These are phyloP conservation scores for Galagoides demidoff DNA, from an alignment of 2,797 vertebrate species.

Conservation along the genomic window DNA sequence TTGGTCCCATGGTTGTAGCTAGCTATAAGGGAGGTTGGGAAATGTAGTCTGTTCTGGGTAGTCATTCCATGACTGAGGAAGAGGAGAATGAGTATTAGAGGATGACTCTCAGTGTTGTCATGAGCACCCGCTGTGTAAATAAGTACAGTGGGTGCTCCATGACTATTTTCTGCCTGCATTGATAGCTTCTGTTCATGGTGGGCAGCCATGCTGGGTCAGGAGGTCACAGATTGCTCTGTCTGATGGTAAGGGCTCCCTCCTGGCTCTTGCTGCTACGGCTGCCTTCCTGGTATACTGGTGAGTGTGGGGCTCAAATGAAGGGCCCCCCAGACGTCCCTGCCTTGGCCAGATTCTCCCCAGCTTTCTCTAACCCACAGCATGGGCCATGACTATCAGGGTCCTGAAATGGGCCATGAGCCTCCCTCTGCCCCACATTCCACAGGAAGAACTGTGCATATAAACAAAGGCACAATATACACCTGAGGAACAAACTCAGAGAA, in stretches of 20 bases:
- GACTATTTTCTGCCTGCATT: not conserved
- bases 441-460: not conserved
- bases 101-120: not conserved
- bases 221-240: not conserved
- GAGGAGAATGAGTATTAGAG: not conserved
- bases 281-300: not conserved
- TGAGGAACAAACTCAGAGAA: not conserved
- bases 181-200: not conserved
- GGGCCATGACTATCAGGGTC: not conserved
- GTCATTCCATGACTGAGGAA: not conserved
- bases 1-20: not conserved
- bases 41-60: not conserved
- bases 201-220: not conserved
- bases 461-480: not conserved
- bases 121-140: not conserved
- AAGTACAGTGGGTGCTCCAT: not conserved
- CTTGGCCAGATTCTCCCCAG: not conserved
- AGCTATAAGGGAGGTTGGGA: not conserved
- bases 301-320: not conserved
- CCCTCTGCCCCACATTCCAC: not conserved
- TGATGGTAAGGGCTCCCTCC: fast-evolving
- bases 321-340: not conserved
- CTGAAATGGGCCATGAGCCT: not conserved
- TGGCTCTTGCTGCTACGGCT: not conserved
- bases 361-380: not conserved